Evolutionary conservation across 2,113 vertebrate species (phyloP).

Genomic region (Phodopus roborovskii): DNA sequence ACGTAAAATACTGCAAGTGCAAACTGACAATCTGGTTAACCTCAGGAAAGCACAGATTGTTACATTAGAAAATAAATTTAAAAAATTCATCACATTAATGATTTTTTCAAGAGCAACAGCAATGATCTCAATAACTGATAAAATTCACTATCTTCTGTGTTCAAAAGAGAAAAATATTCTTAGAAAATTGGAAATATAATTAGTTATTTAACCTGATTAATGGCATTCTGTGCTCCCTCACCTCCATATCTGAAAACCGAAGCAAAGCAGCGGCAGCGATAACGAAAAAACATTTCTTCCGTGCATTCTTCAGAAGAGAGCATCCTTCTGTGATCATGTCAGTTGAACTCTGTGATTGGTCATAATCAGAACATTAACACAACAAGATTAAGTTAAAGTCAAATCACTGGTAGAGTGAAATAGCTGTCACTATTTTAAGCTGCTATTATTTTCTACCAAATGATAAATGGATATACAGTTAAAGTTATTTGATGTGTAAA

Average conservation of each 20-base stretch:
- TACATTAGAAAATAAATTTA: conserved; percentile 51
- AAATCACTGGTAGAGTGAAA: conserved; percentile 21
- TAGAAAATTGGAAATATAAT: not conserved
- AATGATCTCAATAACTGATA: not conserved
- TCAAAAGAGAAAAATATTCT: not conserved
- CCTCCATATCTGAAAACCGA: rapidly evolving
- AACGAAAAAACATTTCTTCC: not conserved
- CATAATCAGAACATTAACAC: not conserved
- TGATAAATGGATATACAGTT: not conserved
- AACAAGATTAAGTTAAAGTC: conserved; percentile 5
- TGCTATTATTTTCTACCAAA: conserved; percentile 15
- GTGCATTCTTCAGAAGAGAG: not conserved
- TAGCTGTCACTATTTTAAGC: not conserved
- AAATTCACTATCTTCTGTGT: not conserved
- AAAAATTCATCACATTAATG: conserved; percentile 41
- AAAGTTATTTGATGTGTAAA: not conserved
- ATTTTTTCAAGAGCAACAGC: conserved; percentile 2
- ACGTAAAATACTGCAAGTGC: not conserved
- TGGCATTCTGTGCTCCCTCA: not conserved
- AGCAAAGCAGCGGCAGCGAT: not conserved
- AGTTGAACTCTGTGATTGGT: not conserved
- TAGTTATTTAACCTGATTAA: not conserved
- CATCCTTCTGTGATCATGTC: not conserved
- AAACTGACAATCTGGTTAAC: not conserved
- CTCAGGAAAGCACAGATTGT: not conserved